Percentiles rank a stretch among this genome's conserved stretches.
phyloP scores from a whole-genome alignment of 2,888 invertebrate species.

The Galeopsomyia nigrocyanea region DNA sequence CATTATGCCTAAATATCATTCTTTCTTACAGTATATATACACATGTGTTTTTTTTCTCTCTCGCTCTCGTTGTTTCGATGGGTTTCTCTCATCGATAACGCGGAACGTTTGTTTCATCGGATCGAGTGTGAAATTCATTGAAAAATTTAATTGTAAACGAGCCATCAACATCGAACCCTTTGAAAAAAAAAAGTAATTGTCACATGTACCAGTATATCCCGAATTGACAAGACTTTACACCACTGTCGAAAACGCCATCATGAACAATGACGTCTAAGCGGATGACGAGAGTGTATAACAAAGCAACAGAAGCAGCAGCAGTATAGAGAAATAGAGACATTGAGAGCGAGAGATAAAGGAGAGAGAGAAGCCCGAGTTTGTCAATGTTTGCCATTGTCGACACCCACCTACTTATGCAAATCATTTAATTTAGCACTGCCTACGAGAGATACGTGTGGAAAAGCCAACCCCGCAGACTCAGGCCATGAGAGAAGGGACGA shows the following conservation, averaged over 20 bases:
- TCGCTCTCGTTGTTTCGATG: constrained; percentile 47
- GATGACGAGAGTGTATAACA: constrained; percentile 19
- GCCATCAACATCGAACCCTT: no score
- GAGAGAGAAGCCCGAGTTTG: constrained; percentile 63
- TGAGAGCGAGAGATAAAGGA: constrained; percentile 26
- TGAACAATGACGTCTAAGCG: constrained; percentile 40
- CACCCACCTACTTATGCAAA: constrained; percentile 70
- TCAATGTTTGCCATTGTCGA: constrained; percentile 69
- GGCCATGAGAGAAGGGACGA: constrained; percentile 48
- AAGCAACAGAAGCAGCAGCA: neutral
- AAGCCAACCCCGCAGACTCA: no score
- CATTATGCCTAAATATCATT: constrained; percentile 67
- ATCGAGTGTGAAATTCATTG: no score
- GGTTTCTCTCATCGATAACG: constrained; percentile 3
- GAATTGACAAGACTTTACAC: no score
- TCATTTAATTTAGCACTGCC: constrained; percentile 68
- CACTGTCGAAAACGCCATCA: neutral
- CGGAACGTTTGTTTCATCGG: no score
- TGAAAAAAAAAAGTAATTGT: no score
- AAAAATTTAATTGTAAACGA: no score
- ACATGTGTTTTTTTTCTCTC: no score
- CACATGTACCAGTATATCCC: no score
- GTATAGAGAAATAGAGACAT: constrained; percentile 34
- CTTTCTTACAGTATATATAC: constrained; percentile 59
- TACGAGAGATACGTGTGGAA: neutral